phyloP scores from a whole-genome alignment of 2,113 vertebrate species.

The Zootoca vivipara region DNA sequence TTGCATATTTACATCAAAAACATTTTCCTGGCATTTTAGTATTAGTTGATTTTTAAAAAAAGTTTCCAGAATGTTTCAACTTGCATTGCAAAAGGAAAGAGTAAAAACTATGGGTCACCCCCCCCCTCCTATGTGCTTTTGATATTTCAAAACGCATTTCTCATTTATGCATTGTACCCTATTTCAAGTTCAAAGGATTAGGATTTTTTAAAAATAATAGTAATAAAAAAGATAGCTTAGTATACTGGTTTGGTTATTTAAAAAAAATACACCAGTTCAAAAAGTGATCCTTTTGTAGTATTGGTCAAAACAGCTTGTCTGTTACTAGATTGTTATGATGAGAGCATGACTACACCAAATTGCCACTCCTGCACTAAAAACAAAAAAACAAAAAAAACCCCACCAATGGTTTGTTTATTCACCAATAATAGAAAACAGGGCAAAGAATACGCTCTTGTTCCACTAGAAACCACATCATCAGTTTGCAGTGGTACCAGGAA shows the following conservation, averaged over 20 bases:
- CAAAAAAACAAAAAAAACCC: neutral
- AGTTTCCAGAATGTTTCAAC: neutral
- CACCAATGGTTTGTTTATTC: conserved; percentile 46
- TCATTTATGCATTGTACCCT: conserved; percentile 19
- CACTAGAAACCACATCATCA: conserved; percentile 67
- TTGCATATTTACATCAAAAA: neutral
- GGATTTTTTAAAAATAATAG: neutral
- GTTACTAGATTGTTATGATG: conserved; percentile 28
- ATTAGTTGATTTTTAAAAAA: neutral
- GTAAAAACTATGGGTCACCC: neutral
- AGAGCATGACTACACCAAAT: conserved; percentile 40
- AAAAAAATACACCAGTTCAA: conserved; percentile 41
- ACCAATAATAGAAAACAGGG: conserved; percentile 59
- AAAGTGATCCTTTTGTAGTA: conserved; percentile 40
- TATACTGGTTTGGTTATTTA: conserved; percentile 34
- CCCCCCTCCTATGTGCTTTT: neutral
- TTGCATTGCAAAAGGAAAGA: neutral
- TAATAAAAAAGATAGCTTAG: conserved; percentile 42
- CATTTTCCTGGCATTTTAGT: neutral
- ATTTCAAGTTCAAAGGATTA: conserved; percentile 31
- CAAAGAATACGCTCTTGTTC: conserved; percentile 78
- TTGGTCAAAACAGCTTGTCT: conserved; percentile 59
- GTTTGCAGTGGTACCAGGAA: conserved; percentile 60
- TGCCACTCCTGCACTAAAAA: conserved; percentile 24
- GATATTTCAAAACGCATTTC: neutral